phyloP scores from a whole-genome alignment of 2,113 vertebrate species.

The Colius striatus region DNA sequence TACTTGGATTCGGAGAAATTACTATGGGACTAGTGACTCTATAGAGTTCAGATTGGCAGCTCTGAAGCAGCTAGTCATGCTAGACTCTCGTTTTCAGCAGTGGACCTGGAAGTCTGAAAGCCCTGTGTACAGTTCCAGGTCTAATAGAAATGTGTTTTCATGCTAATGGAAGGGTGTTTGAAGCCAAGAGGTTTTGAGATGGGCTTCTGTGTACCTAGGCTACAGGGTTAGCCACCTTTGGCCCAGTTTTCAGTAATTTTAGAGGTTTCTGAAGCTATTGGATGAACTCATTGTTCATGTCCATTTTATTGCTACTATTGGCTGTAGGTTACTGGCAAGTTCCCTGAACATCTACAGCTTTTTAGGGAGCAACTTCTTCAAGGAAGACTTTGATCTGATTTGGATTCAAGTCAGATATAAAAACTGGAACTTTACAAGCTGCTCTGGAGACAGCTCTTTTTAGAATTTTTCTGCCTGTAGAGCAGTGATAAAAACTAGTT shows the following conservation, averaged over 20 bases:
- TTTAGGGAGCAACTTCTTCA: background rate
- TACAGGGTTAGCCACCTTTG: background rate
- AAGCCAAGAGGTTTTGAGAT: background rate
- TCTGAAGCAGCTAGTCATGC: background rate
- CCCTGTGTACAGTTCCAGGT: background rate
- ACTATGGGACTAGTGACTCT: fast-evolving
- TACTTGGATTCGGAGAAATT: background rate
- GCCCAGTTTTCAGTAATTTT: background rate
- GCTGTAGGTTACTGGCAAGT: background rate
- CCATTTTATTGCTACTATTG: constrained; percentile 5
- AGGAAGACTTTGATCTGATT: background rate
- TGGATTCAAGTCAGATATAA: background rate
- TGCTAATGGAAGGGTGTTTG: background rate
- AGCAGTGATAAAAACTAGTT: background rate
- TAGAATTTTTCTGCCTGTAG: background rate
- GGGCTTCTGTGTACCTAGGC: background rate
- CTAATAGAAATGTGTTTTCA: background rate
- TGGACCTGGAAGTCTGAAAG: background rate
- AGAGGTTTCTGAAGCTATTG: background rate
- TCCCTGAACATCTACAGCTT: background rate
- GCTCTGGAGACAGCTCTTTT: background rate
- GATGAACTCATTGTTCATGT: background rate
- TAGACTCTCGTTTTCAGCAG: background rate
- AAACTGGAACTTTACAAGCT: background rate
- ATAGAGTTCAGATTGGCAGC: background rate